Percentiles rank a stretch among this genome's conserved stretches.
phyloP scores from a whole-genome alignment of 2,113 vertebrate species.

The Megaptera novaeangliae region DNA sequence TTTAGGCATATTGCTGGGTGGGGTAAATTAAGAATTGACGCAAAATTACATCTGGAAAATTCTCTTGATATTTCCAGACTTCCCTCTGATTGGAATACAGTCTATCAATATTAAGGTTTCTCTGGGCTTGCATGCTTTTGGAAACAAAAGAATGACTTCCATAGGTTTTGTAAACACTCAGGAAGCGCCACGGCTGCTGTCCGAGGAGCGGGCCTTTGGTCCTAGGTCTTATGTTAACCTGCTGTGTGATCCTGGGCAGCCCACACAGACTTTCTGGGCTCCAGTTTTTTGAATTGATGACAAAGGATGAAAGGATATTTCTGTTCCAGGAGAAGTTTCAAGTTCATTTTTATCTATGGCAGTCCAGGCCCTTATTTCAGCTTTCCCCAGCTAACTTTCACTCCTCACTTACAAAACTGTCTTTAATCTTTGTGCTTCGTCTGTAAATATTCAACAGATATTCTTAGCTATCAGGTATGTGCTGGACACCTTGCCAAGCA shows the following conservation, averaged over 20 bases:
- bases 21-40: neutral
- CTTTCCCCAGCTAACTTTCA: neutral
- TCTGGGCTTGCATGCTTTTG: neutral
- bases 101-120: rapidly evolving
- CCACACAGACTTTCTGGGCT: neutral
- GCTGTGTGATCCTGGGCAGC: too few relatives aligned
- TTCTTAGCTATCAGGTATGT: neutral
- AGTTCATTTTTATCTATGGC: neutral
- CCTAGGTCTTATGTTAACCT: rapidly evolving
- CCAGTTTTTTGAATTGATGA: neutral
- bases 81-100: neutral
- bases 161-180: neutral
- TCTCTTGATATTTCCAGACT: neutral
- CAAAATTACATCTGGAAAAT: neutral
- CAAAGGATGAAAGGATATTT: neutral
- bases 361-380: neutral
- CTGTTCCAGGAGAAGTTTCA: neutral
- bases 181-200: rapidly evolving
- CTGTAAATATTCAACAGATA: neutral
- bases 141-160: neutral
- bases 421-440: neutral
- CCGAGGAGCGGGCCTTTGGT: neutral
- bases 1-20: too few relatives aligned
- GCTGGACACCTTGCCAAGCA: neutral
- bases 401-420: neutral